Percentiles rank a stretch among this genome's conserved stretches.
Conservation (phyloP, 2,888 invertebrate genomes). For the Frankliniella intonsa region DNA sequence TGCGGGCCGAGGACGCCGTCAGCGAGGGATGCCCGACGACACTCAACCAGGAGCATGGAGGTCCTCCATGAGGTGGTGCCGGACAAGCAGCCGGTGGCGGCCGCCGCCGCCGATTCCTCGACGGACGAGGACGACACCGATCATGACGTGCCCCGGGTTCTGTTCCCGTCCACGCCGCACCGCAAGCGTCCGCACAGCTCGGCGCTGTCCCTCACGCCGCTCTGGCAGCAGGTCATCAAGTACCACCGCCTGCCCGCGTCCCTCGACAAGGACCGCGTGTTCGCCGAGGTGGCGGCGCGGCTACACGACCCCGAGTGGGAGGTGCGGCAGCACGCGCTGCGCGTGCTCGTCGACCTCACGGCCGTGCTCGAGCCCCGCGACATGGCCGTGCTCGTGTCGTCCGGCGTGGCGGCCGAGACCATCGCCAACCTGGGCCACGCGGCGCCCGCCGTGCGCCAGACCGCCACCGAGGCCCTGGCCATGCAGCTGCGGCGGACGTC, state of each 20-base stretch:
- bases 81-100: background rate
- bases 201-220: constrained; percentile 55
- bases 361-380: constrained; percentile 60
- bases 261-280: constrained; percentile 61
- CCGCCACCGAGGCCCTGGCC: constrained; percentile 69
- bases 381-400: constrained; percentile 62
- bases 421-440: constrained; percentile 74
- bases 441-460: constrained; percentile 75
- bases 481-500: constrained; percentile 66
- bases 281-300: constrained; percentile 66
- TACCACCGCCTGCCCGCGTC: constrained; percentile 67
- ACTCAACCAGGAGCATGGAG: background rate
- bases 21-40: background rate
- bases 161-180: constrained; percentile 20
- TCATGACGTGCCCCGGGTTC: background rate
- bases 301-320: constrained; percentile 77
- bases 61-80: constrained; percentile 6
- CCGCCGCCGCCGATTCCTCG: constrained; percentile 1
- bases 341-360: constrained; percentile 72
- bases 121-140: background rate
- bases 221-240: constrained; percentile 76
- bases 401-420: constrained; percentile 59
- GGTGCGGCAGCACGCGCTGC: constrained; percentile 73
- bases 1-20: background rate
- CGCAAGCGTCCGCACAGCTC: constrained; percentile 14